Evolutionary conservation across 1,140 invertebrate genomes (phyloP).

Genomic region (Wiebesia pumilae): DNA sequence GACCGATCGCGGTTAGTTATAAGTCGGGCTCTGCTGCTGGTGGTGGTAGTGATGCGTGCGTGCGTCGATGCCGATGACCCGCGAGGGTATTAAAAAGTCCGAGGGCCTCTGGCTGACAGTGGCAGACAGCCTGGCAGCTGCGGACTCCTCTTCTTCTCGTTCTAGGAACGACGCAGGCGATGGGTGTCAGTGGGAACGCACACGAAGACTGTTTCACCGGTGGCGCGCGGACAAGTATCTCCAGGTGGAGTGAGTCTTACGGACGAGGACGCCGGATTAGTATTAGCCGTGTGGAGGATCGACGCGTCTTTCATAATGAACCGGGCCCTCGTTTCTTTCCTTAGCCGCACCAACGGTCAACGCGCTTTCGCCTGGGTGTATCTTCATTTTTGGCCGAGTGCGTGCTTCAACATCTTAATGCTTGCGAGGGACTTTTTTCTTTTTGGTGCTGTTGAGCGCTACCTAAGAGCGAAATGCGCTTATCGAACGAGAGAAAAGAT

Average conservation of each 20-base stretch:
- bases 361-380: too few relatives aligned
- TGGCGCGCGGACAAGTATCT: not conserved
- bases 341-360: not conserved
- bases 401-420: not conserved
- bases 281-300: not conserved
- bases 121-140: slow-evolving; percentile 70
- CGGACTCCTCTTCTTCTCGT: slow-evolving; percentile 56
- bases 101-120: slow-evolving; percentile 46
- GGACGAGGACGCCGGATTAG: not conserved
- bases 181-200: not conserved
- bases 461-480: not conserved
- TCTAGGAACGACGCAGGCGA: slow-evolving; percentile 57
- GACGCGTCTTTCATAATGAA: not conserved
- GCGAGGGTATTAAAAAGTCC: slow-evolving; percentile 17
- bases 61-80: not conserved
- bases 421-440: too few relatives aligned
- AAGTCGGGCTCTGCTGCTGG: not conserved
- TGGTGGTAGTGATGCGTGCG: too few relatives aligned
- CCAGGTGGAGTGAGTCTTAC: not conserved
- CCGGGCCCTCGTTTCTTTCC: not conserved
- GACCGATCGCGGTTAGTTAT: not conserved
- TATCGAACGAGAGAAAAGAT: not conserved
- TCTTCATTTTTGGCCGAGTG: not conserved
- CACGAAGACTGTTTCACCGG: not conserved
- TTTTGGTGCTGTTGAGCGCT: not conserved